A percentile compares a stretch with the other conserved stretches of the same genome.
phyloP scores from a whole-genome alignment of 2,113 vertebrate species.

The Nothocercus nigrocapillus region DNA sequence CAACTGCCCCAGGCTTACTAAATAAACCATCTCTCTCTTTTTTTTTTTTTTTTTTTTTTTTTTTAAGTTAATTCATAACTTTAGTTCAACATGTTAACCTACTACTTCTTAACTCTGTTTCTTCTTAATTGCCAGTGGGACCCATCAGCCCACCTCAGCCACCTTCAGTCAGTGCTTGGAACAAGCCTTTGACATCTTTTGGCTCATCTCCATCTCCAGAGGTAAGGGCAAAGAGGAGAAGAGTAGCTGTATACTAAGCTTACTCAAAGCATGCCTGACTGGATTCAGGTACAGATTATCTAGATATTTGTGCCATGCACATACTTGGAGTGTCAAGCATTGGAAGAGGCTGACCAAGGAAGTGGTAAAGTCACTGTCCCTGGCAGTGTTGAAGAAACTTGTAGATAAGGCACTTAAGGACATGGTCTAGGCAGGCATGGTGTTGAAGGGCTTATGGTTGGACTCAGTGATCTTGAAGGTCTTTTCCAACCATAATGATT shows the following conservation, averaged over 20 bases:
- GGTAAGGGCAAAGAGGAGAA: slow-evolving; percentile 76
- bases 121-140: slow-evolving; percentile 84
- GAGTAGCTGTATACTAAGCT: not conserved
- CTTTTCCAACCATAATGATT: too few species aligned
- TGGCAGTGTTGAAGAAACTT: too few species aligned
- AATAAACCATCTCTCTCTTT: not conserved
- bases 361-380: too few species aligned
- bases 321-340: not conserved
- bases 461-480: too few species aligned
- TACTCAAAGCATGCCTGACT: not conserved
- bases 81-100: not conserved
- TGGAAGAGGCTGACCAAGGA: too few species aligned
- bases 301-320: accelerated
- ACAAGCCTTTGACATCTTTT: slow-evolving; percentile 97
- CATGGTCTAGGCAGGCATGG: too few species aligned
- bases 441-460: too few species aligned
- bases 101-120: not conserved
- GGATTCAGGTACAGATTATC: not conserved
- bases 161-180: slow-evolving; percentile 98
- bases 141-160: slow-evolving; percentile 96
- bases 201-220: slow-evolving; percentile 86
- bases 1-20: not conserved
- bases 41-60: not conserved
- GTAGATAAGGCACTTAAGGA: too few species aligned
- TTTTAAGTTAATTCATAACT: not conserved